Evolutionary conservation across 2,113 vertebrate species (phyloP).

Genomic region (Choloepus hoffmanni): DNA sequence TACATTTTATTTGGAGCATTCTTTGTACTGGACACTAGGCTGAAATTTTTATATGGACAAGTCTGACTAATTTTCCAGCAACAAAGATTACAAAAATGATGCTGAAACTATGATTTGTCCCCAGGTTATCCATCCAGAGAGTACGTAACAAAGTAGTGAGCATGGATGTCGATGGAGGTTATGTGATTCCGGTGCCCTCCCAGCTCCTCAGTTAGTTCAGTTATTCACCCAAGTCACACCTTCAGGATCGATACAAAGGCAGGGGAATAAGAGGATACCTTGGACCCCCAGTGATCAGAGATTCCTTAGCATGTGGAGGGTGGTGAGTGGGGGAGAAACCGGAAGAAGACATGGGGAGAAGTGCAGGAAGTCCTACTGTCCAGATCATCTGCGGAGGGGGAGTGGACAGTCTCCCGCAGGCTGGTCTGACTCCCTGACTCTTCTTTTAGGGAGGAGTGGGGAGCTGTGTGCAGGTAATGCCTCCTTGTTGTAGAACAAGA

Average conservation of each 20-base stretch:
- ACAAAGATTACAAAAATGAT: not conserved
- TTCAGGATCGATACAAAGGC: not conserved
- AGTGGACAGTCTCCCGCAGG: fast-evolving
- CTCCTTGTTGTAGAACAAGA: not conserved
- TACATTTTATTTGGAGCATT: constrained; percentile 11
- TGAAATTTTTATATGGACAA: not conserved
- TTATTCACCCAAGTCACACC: not conserved
- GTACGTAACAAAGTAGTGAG: not conserved
- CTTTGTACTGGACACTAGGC: not conserved
- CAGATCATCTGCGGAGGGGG: not conserved
- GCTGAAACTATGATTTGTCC: not conserved
- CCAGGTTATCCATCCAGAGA: not conserved
- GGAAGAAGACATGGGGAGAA: not conserved
- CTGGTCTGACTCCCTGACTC: too few relatives aligned
- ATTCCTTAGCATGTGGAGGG: too few relatives aligned
- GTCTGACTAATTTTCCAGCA: constrained; percentile 43
- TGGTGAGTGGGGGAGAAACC: not conserved
- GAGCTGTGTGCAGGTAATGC: not conserved
- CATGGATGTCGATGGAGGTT: not conserved
- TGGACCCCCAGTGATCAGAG: not conserved
- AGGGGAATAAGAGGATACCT: not conserved
- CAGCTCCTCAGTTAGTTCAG: too few relatives aligned
- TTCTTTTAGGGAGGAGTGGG: not conserved
- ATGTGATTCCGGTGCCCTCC: not conserved
- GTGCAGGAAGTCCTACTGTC: too few relatives aligned